phyloP scores from a whole-genome alignment of 2,797 vertebrate species.

The Anguilla marmorata region DNA sequence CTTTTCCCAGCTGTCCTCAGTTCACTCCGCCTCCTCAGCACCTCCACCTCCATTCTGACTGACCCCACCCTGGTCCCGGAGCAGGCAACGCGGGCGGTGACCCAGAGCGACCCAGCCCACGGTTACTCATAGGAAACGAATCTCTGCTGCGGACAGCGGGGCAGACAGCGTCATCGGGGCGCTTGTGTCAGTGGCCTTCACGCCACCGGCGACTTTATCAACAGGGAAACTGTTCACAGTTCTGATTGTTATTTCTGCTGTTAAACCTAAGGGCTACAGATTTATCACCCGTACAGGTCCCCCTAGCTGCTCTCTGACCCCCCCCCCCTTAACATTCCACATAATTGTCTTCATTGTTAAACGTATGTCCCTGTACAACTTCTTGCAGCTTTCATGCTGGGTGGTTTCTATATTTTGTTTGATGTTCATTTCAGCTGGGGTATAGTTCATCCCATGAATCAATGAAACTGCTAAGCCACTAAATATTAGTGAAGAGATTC shows the following conservation, averaged over 20 bases:
- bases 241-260: not conserved
- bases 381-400: not conserved
- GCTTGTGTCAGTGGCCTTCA: not conserved
- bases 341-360: not conserved
- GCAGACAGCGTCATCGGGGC: not conserved
- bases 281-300: not conserved
- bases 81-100: constrained; percentile 84
- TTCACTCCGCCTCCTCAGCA: constrained; percentile 91
- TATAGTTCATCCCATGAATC: not conserved
- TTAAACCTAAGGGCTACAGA: not conserved
- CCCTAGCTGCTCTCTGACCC: not conserved
- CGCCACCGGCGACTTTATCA: not conserved
- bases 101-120: constrained; percentile 54
- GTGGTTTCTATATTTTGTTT: not conserved
- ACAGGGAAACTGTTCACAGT: not conserved
- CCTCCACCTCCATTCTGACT: constrained; percentile 88
- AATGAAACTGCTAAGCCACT: not conserved
- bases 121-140: constrained; percentile 44
- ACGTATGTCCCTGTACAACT: not conserved
- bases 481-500: not conserved
- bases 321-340: not conserved
- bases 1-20: constrained; percentile 80
- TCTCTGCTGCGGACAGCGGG: not conserved
- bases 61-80: constrained; percentile 85
- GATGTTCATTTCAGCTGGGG: not conserved